phyloP scores from a whole-genome alignment of 2,888 invertebrate species.

The Laothoe populi region DNA sequence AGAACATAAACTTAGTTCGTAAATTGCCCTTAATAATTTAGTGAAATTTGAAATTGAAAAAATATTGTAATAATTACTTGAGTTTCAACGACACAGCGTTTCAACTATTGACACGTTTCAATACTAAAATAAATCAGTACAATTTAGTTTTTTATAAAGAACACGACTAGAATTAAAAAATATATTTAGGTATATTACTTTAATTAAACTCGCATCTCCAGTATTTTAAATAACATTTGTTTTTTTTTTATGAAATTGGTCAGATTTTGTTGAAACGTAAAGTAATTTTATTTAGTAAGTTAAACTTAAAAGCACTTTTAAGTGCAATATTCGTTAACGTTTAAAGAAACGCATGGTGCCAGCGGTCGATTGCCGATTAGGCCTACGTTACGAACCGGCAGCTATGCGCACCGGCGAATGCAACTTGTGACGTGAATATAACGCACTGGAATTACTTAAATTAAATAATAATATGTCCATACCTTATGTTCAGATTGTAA shows the following conservation, averaged over 20 bases:
- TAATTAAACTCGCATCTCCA: too few species aligned
- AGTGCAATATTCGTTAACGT: background rate
- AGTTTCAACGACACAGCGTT: too few species aligned
- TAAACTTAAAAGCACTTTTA: background rate
- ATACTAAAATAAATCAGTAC: too few species aligned
- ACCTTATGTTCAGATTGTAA: constrained; percentile 68
- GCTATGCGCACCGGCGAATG: constrained; percentile 21
- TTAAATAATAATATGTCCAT: constrained; percentile 40
- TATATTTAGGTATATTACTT: too few species aligned
- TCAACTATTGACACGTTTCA: too few species aligned
- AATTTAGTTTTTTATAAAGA: too few species aligned
- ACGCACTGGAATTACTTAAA: constrained; percentile 31
- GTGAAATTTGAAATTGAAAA: background rate
- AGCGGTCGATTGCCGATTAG: constrained; percentile 42
- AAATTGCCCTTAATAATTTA: too few species aligned
- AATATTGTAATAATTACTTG: background rate
- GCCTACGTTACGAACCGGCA: constrained; percentile 48
- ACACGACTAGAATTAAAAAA: too few species aligned
- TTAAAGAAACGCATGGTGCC: constrained; percentile 8
- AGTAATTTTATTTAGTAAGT: background rate
- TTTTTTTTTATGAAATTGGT: background rate
- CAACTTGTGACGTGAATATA: constrained; percentile 41
- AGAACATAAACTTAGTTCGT: too few species aligned
- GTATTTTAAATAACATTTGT: background rate
- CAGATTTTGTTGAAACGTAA: background rate